Conservation (phyloP, 2,797 vertebrate species). For the Acanthurus lineatus region DNA sequence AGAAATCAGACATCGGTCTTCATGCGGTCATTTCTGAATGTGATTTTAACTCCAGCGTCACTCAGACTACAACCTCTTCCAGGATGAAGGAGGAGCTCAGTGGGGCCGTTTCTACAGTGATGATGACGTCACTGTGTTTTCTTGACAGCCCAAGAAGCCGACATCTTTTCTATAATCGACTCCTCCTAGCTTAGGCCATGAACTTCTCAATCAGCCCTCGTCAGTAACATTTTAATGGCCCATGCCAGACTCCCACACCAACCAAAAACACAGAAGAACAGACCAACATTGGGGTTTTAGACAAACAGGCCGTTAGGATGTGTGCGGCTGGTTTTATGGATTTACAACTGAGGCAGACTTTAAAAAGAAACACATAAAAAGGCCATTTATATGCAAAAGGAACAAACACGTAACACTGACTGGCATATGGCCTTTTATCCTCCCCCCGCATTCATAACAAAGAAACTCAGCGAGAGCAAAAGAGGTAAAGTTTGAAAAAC, state of each 20-base stretch:
- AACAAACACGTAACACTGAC: conserved; percentile 31
- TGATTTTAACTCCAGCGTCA: too few species aligned
- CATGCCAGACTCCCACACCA: not conserved
- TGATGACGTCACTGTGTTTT: too few species aligned
- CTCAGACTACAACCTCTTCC: too few species aligned
- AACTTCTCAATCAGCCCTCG: too few species aligned
- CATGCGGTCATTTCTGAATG: too few species aligned
- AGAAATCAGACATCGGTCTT: too few species aligned
- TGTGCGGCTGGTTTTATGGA: conserved; percentile 9
- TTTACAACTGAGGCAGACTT: conserved; percentile 49
- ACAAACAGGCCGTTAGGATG: conserved; percentile 41
- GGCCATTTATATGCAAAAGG: conserved; percentile 27
- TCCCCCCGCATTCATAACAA: not conserved
- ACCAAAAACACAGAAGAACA: not conserved
- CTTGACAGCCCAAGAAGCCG: too few species aligned
- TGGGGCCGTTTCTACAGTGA: too few species aligned
- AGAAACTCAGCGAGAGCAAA: not conserved
- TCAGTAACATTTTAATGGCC: conserved; percentile 39
- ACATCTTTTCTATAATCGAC: too few species aligned
- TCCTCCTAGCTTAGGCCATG: too few species aligned
- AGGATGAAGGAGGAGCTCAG: too few species aligned
- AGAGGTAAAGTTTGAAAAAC: conserved; percentile 1
- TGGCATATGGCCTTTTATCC: not conserved
- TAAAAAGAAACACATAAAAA: conserved; percentile 27
- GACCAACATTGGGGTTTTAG: conserved; percentile 36